A percentile compares a stretch with the other conserved stretches of the same genome.
phyloP scores from a whole-genome alignment of 2,888 invertebrate species.

The Galerucella calmariensis region DNA sequence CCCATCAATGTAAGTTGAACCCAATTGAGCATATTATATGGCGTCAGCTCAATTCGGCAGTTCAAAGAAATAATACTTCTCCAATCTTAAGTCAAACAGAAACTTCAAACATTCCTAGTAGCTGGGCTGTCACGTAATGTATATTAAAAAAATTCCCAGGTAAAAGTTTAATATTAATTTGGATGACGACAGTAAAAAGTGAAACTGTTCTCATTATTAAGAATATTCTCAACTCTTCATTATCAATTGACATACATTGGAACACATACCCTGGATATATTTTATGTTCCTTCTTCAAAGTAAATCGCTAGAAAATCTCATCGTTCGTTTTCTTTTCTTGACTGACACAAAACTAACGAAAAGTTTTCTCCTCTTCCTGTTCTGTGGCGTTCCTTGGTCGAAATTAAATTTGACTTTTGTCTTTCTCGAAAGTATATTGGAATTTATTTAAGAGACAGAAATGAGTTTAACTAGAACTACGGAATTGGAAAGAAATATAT shows the following conservation, averaged over 20 bases:
- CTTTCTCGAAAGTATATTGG: conserved; percentile 20
- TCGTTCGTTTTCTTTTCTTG: background rate
- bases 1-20: too few relatives aligned
- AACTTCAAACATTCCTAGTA: too few relatives aligned
- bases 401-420: conserved; percentile 36
- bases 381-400: conserved; percentile 10
- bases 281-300: background rate
- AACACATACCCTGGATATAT: background rate
- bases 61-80: too few relatives aligned
- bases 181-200: too few relatives aligned
- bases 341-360: conserved; percentile 8
- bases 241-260: background rate
- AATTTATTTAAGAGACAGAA: conserved; percentile 26
- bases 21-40: too few relatives aligned
- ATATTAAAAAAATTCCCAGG: too few relatives aligned
- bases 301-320: conserved; percentile 4
- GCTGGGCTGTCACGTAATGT: too few relatives aligned
- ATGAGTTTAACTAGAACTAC: conserved; percentile 22
- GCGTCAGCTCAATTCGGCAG: too few relatives aligned
- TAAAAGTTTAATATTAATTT: too few relatives aligned
- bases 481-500: background rate
- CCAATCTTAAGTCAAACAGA: too few relatives aligned
- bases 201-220: too few relatives aligned
- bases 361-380: conserved; percentile 7
- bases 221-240: too few relatives aligned